Conservation (phyloP, 1,140 invertebrate species). For the Brachionus plicatilis region DNA sequence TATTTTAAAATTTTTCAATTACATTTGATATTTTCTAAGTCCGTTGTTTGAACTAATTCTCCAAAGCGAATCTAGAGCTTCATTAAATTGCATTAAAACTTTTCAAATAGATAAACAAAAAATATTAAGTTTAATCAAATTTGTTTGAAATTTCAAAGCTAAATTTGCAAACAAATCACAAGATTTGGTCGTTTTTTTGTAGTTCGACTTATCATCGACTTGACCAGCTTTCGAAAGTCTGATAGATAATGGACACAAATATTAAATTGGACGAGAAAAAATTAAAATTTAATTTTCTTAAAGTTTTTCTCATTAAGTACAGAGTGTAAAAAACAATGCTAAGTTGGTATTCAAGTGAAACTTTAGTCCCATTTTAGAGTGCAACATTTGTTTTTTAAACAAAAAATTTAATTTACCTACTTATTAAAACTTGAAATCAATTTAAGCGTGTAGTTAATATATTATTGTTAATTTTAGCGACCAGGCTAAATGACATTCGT, state of each 20-base stretch:
- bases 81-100: slow-evolving; percentile 32
- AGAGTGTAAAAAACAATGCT: neutral
- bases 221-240: neutral
- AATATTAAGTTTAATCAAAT: neutral
- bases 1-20: slow-evolving; percentile 28
- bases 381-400: slow-evolving; percentile 31
- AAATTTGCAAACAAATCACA: neutral
- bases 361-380: slow-evolving; percentile 23
- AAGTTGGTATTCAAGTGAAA: slow-evolving; percentile 18
- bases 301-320: neutral
- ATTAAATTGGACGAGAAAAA: slow-evolving; percentile 12
- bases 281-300: slow-evolving; percentile 12
- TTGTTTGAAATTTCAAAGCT: neutral
- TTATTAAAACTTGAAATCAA: slow-evolving; percentile 24
- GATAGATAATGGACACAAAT: neutral
- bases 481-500: slow-evolving; percentile 9
- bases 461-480: slow-evolving; percentile 8
- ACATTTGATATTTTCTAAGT: slow-evolving; percentile 12
- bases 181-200: neutral
- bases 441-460: slow-evolving; percentile 22
- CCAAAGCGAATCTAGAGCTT: neutral
- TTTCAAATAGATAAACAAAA: slow-evolving; percentile 32
- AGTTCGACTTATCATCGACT: neutral
- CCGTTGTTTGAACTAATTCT: neutral
- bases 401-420: slow-evolving; percentile 35